These are phyloP conservation scores for Philhelius pedissequus DNA, from an alignment of 2,888 invertebrate genomes.

Conservation along the genomic window DNA sequence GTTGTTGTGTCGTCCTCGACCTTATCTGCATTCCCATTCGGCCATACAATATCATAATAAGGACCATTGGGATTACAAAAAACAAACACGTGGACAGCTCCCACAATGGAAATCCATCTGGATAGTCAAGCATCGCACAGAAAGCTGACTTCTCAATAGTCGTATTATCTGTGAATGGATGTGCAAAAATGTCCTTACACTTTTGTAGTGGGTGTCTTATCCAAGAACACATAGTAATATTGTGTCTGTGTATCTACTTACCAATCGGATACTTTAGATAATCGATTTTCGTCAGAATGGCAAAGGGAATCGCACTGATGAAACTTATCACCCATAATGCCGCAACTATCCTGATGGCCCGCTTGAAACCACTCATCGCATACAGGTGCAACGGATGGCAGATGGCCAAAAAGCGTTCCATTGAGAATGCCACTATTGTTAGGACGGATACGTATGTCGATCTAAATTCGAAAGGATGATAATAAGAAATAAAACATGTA, in stretches of 20 bases:
- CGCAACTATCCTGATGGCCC: slow-evolving; percentile 89
- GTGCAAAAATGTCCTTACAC: background rate
- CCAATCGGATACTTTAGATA: slow-evolving; percentile 87
- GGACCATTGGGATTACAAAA: slow-evolving; percentile 86
- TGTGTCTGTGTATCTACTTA: background rate
- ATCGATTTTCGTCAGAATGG: slow-evolving; percentile 86
- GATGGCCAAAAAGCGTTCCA: slow-evolving; percentile 94
- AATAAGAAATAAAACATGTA: background rate
- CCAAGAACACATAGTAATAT: background rate
- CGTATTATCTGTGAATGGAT: slow-evolving; percentile 77
- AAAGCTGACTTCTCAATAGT: slow-evolving; percentile 87
- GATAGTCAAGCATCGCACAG: slow-evolving; percentile 85
- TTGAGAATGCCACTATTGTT: slow-evolving; percentile 94
- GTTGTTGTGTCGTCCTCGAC: slow-evolving; percentile 80
- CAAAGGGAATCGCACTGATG: slow-evolving; percentile 88
- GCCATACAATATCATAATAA: slow-evolving; percentile 88
- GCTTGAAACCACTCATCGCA: slow-evolving; percentile 89
- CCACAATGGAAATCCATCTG: slow-evolving; percentile 84
- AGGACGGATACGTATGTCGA: slow-evolving; percentile 94
- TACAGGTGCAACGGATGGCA: slow-evolving; percentile 92
- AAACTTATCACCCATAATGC: slow-evolving; percentile 88
- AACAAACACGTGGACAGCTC: slow-evolving; percentile 90
- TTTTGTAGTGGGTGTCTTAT: background rate
- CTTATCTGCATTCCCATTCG: slow-evolving; percentile 87
- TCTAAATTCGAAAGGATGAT: slow-evolving; percentile 80